Conservation (phyloP, 2,888 invertebrate species). For the Phasia obesa region DNA sequence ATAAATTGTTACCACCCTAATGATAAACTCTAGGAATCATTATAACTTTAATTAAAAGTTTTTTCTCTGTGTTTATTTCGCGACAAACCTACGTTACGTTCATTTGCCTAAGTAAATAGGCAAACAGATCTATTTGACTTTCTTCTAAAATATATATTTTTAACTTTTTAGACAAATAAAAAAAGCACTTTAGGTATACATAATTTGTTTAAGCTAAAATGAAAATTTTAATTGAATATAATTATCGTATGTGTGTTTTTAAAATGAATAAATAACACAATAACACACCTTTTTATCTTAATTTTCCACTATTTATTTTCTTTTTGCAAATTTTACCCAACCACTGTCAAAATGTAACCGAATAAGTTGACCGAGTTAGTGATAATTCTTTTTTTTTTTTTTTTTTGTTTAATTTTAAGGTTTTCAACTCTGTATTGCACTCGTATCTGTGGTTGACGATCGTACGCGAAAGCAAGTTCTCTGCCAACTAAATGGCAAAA, state of each 20-base stretch:
- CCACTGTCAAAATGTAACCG: constrained; percentile 47
- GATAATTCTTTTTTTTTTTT: no score
- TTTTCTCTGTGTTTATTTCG: constrained; percentile 29
- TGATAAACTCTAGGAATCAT: neutral
- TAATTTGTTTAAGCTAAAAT: neutral
- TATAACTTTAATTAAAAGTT: constrained; percentile 45
- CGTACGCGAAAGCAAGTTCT: constrained; percentile 78
- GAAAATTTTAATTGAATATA: neutral
- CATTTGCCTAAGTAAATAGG: constrained; percentile 29
- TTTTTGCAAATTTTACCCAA: constrained; percentile 18
- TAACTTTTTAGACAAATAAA: neutral
- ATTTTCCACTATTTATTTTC: constrained; percentile 7
- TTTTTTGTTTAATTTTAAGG: constrained; percentile 25
- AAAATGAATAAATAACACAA: neutral
- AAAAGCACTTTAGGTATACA: neutral
- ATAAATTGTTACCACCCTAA: constrained; percentile 10
- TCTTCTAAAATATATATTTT: neutral
- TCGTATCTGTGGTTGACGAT: constrained; percentile 68
- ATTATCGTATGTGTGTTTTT: neutral
- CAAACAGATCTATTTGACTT: constrained; percentile 13
- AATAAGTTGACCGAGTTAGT: constrained; percentile 44
- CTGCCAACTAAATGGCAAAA: constrained; percentile 77
- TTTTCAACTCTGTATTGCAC: constrained; percentile 44
- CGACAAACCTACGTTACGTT: constrained; percentile 22
- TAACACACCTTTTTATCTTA: constrained; percentile 41